Evolutionary conservation across 2,113 vertebrate species (phyloP).

Genomic region (Anser cygnoides): DNA sequence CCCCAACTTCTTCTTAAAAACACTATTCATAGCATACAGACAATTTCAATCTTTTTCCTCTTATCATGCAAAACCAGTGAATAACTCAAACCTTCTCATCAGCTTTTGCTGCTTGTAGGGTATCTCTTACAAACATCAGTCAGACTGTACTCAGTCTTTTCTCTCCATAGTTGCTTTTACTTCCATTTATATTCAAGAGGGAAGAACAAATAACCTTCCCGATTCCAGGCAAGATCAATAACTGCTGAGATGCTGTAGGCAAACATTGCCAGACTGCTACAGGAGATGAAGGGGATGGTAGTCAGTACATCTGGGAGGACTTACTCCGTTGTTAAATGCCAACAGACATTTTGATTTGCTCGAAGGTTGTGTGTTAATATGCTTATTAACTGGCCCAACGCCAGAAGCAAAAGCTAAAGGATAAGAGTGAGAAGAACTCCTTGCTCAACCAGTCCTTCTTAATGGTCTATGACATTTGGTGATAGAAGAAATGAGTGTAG

Average conservation of each 20-base stretch:
- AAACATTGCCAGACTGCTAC: background rate
- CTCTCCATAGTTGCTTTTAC: conserved; percentile 15
- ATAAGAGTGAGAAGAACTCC: rapidly evolving
- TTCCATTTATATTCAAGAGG: conserved; percentile 19
- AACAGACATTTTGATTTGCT: background rate
- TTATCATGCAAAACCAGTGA: conserved; percentile 53
- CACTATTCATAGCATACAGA: conserved; percentile 45
- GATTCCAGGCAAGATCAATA: conserved; percentile 38
- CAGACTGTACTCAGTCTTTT: conserved; percentile 11
- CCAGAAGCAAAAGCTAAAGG: background rate
- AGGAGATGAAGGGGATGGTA: background rate
- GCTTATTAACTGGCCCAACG: background rate
- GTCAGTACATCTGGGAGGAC: background rate
- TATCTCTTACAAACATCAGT: background rate
- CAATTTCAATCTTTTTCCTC: conserved; percentile 50
- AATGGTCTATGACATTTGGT: background rate
- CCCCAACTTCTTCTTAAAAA: conserved; percentile 45
- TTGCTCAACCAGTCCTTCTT: background rate
- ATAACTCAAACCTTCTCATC: conserved; percentile 49
- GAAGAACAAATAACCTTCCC: conserved; percentile 19
- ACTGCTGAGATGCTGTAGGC: background rate
- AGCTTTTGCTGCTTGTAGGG: conserved; percentile 13
- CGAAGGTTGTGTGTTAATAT: background rate
- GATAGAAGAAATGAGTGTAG: background rate
- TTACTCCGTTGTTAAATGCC: background rate